These are phyloP conservation scores for Arctopsyche grandis DNA, from an alignment of 1,140 invertebrate genomes.

Conservation along the genomic window DNA sequence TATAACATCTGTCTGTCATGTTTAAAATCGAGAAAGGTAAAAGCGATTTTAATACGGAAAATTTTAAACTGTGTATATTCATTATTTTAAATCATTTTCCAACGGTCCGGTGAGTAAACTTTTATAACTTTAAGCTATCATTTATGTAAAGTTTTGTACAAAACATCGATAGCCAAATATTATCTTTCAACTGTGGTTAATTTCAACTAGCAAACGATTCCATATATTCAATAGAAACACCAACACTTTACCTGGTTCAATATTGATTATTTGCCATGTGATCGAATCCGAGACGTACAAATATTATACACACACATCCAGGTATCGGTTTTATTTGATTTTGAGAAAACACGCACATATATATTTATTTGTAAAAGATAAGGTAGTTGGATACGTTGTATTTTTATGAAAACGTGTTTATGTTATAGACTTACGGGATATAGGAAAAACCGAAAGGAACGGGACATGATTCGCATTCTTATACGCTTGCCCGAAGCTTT, in stretches of 20 bases:
- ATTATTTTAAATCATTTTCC: too few species aligned
- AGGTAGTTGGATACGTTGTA: slow-evolving; percentile 26
- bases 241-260: too few species aligned
- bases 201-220: neutral
- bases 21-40: too few species aligned
- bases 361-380: slow-evolving; percentile 13
- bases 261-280: neutral
- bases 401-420: slow-evolving; percentile 32
- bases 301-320: neutral
- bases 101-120: too few species aligned
- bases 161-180: too few species aligned
- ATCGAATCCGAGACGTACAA: neutral
- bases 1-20: too few species aligned
- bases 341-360: neutral
- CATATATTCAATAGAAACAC: too few species aligned
- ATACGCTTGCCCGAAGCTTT: neutral
- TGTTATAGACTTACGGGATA: neutral
- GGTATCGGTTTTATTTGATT: slow-evolving; percentile 25
- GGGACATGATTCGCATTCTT: slow-evolving; percentile 26
- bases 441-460: slow-evolving; percentile 28
- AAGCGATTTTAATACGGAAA: too few species aligned
- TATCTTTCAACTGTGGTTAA: too few species aligned
- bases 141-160: too few species aligned
- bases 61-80: too few species aligned
- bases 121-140: too few species aligned